phyloP scores from a whole-genome alignment of 2,888 invertebrate genomes.

The Sinopyrophorus schimmeli region DNA sequence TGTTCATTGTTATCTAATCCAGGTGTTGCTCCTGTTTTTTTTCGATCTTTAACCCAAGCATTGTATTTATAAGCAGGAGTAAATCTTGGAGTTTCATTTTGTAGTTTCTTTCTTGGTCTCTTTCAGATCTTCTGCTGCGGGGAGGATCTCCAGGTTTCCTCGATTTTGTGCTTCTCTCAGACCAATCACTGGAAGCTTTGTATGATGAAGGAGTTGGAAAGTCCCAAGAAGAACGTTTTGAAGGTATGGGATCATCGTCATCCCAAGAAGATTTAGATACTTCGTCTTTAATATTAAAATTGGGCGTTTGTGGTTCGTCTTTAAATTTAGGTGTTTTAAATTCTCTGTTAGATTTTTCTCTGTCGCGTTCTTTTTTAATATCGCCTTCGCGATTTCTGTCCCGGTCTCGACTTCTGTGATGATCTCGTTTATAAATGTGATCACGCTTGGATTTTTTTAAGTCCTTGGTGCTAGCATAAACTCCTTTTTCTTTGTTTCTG shows the following conservation, averaged over 20 bases:
- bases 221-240: slow-evolving; percentile 86
- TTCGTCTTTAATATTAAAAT: slow-evolving; percentile 64
- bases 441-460: slow-evolving; percentile 47
- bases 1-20: slow-evolving; percentile 57
- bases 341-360: slow-evolving; percentile 32
- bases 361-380: slow-evolving; percentile 48
- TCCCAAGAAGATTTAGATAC: slow-evolving; percentile 77
- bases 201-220: slow-evolving; percentile 80
- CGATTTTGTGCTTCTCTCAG: slow-evolving; percentile 46
- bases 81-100: slow-evolving; percentile 74
- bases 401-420: slow-evolving; percentile 46
- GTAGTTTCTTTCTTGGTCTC: slow-evolving; percentile 41
- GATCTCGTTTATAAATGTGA: slow-evolving; percentile 41
- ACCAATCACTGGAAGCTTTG: slow-evolving; percentile 49
- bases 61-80: slow-evolving; percentile 89
- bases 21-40: slow-evolving; percentile 69
- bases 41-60: slow-evolving; percentile 72
- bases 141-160: slow-evolving; percentile 40
- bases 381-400: slow-evolving; percentile 46
- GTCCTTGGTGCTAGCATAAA: slow-evolving; percentile 70
- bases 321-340: slow-evolving; percentile 65
- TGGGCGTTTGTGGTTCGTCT: slow-evolving; percentile 88
- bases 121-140: slow-evolving; percentile 55
- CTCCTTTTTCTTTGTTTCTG: slow-evolving; percentile 69
- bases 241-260: slow-evolving; percentile 62